Base-by-base conservation (phyloP, 2,888 invertebrate species). In the Leptopterna dolabrata region DNA sequence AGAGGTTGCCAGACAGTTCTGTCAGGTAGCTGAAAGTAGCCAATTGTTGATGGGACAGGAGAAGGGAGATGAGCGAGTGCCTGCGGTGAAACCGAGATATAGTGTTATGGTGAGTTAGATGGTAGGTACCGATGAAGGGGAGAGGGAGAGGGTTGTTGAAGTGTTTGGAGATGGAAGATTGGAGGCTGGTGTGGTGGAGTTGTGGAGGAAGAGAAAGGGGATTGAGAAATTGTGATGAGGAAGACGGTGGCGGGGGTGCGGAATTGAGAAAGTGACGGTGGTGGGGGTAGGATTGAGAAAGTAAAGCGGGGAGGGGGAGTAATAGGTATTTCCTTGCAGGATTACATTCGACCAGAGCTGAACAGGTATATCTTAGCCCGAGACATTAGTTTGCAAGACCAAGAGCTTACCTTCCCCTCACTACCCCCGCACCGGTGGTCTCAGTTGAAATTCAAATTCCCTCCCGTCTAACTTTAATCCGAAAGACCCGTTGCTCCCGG, bases 361-460 rank as follows among this genome's bases (percentile, higher is more conserved):
- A 87, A 87, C 86, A 87, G 80, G 86, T 87, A 80, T 87, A 80
- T 87, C 86, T 87, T 80, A 43, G 80, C 45, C 41, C 14, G 80
- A 87, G 86, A 87, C 86, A 87, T 87, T 87, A 87, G 80, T 87
- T 87, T 78, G 70, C 80, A 85, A 85, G 85, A 85, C 78, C 86
- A 43, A 30, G 83, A 86, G 86, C 86, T 87, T 87, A 80, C 70
- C 86, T 73, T 43, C 27, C 47, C 71, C 29, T 24, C 85, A 27
- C 63, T 19, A 24, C n/a, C 76, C 36, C 30, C 76, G 27, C 43
- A 2, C 30, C 76, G 47, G 30, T 63, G 43, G 83, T 43, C 83
- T 51, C 80, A 70, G 86, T 80, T 80, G 86, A 80, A 87, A 87
- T 87, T 87, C 86, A 87, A 87, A 87, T 87, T 80, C 86, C 85